Percentiles rank a stretch among this genome's conserved stretches.
Conservation (phyloP, 1,140 invertebrate species). For the Drosophila tani region DNA sequence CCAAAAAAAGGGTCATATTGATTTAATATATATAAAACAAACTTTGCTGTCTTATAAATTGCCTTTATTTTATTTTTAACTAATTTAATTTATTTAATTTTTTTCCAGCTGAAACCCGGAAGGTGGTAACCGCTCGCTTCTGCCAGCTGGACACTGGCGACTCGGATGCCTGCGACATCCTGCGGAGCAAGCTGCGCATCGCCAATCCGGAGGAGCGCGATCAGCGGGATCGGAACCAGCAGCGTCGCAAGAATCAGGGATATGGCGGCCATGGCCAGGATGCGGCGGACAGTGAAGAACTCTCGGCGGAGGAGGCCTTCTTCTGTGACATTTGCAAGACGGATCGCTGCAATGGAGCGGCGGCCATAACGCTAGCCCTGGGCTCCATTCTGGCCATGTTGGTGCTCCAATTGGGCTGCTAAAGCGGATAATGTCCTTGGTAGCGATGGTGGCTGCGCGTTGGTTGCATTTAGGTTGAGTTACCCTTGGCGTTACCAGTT, state of each 20-base stretch:
- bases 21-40: too few relatives aligned
- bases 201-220: constrained; percentile 29
- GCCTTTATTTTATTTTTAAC: too few relatives aligned
- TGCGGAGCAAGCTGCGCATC: constrained; percentile 63
- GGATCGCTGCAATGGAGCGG: constrained; percentile 73
- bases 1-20: too few relatives aligned
- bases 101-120: constrained; percentile 53
- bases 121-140: constrained; percentile 76
- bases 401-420: constrained; percentile 36
- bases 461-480: constrained; percentile 80
- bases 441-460: constrained; percentile 28
- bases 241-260: constrained; percentile 51
- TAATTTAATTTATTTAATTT: too few relatives aligned
- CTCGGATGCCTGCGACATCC: constrained; percentile 76
- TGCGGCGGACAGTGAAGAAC: constrained; percentile 17
- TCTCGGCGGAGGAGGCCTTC: constrained; percentile 54
- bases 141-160: constrained; percentile 81
- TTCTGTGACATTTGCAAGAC: constrained; percentile 74
- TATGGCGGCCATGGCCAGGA: constrained; percentile 52
- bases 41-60: too few relatives aligned
- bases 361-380: constrained; percentile 53
- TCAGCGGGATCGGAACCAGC: constrained; percentile 48
- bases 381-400: constrained; percentile 27
- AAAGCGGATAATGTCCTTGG: constrained; percentile 33
- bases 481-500: constrained; percentile 63